A percentile compares a stretch with the other conserved stretches of the same genome.
Evolutionary conservation across 2,113 vertebrate species (phyloP).

Genomic region (Epinephelus moara): DNA sequence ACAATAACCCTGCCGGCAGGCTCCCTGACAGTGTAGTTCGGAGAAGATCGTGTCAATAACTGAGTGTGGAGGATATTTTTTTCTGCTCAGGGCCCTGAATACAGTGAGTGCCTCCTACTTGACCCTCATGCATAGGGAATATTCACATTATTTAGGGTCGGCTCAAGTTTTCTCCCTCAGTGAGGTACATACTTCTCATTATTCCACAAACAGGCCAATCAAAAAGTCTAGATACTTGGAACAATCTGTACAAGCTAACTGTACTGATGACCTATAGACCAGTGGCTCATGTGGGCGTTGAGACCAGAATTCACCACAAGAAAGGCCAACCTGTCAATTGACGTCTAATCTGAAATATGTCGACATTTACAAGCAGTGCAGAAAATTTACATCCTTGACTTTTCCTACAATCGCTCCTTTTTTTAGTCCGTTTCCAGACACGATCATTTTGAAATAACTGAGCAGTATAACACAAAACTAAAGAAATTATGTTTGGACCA

Average conservation of each 20-base stretch:
- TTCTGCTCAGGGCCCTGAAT: neutral
- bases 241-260: neutral
- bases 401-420: neutral
- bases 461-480: neutral
- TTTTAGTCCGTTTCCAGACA: neutral
- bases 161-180: neutral
- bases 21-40: neutral
- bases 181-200: neutral
- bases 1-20: neutral
- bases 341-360: conserved; percentile 15
- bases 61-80: neutral
- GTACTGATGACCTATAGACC: neutral
- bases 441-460: neutral
- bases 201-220: neutral
- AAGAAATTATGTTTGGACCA: neutral
- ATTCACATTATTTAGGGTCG: neutral
- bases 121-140: neutral
- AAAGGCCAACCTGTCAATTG: conserved; percentile 17
- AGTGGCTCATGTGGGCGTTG: neutral
- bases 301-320: neutral
- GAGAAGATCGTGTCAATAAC: neutral
- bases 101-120: neutral
- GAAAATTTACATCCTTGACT: conserved; percentile 14
- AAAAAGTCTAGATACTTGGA: neutral
- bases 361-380: conserved; percentile 1